phyloP scores from a whole-genome alignment of 2,113 vertebrate species.

The Lepisosteus osseus region DNA sequence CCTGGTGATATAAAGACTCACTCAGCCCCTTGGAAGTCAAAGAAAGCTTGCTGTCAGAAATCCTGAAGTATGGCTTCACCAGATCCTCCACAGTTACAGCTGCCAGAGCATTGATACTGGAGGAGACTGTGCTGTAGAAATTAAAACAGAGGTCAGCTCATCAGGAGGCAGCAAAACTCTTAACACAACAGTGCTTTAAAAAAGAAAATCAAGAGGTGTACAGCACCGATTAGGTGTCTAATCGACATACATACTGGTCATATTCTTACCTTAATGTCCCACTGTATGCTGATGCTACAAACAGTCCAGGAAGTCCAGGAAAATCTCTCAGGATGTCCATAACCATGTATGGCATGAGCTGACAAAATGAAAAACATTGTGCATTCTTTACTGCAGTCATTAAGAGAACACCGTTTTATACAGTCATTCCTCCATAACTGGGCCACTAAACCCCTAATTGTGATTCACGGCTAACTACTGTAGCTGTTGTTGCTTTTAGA shows the following conservation, averaged over 20 bases:
- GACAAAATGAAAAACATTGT: slow-evolving; percentile 4
- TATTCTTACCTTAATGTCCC: slow-evolving; percentile 69
- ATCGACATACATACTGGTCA: not conserved
- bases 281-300: slow-evolving; percentile 74
- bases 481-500: not conserved
- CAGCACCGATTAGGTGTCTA: no score
- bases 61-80: slow-evolving; percentile 60
- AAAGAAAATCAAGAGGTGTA: no score
- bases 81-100: slow-evolving; percentile 81
- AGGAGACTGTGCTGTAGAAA: slow-evolving; percentile 76
- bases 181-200: not conserved
- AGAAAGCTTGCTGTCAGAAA: slow-evolving; percentile 69
- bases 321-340: slow-evolving; percentile 65
- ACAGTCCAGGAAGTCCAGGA: slow-evolving; percentile 74
- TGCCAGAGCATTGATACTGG: slow-evolving; percentile 80
- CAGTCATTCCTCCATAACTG: no score
- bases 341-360: slow-evolving; percentile 76
- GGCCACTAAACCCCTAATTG: no score
- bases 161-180: not conserved
- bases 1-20: slow-evolving; percentile 43
- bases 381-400: no score
- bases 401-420: no score
- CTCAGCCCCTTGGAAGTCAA: slow-evolving; percentile 75
- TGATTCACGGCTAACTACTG: no score
- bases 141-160: not conserved